Percentiles rank a stretch among this genome's conserved stretches.
Conservation (phyloP, 1,140 invertebrate genomes). For the Lepidurus arcticus region DNA sequence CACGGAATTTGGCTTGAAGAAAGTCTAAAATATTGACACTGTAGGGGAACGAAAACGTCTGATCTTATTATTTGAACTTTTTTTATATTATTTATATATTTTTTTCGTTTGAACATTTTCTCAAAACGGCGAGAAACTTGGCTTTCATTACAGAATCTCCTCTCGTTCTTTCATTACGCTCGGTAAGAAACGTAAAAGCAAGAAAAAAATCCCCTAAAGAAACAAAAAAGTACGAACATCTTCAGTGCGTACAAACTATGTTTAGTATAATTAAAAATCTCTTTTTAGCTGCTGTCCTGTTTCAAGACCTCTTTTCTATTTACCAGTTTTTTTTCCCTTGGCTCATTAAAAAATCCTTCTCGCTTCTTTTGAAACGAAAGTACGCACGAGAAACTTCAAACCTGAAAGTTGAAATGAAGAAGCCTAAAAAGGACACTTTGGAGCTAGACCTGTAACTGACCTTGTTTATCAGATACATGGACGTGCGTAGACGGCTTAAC, state of each 20-base stretch:
- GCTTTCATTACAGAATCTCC: neutral
- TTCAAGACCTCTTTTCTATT: too few relatives aligned
- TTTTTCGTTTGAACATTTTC: neutral
- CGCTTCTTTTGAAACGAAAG: neutral
- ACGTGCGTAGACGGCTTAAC: conserved; percentile 6
- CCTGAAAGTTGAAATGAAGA: neutral
- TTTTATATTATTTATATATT: too few relatives aligned
- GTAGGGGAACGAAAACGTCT: too few relatives aligned
- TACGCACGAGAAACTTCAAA: neutral
- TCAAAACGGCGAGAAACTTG: neutral
- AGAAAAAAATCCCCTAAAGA: too few relatives aligned
- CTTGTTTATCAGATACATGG: neutral
- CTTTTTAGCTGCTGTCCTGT: too few relatives aligned
- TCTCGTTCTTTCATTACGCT: neutral
- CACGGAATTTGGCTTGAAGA: too few relatives aligned
- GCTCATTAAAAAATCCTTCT: neutral
- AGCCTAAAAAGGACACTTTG: neutral
- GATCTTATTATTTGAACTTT: neutral
- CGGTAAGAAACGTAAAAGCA: neutral
- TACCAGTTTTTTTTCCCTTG: neutral
- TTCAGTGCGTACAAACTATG: too few relatives aligned
- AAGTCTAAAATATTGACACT: too few relatives aligned
- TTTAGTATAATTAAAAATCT: too few relatives aligned
- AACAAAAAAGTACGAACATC: too few relatives aligned
- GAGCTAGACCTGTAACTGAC: neutral